Evolutionary conservation across 2,113 vertebrate species (phyloP).

Genomic region (Campylomormyrus numenius): DNA sequence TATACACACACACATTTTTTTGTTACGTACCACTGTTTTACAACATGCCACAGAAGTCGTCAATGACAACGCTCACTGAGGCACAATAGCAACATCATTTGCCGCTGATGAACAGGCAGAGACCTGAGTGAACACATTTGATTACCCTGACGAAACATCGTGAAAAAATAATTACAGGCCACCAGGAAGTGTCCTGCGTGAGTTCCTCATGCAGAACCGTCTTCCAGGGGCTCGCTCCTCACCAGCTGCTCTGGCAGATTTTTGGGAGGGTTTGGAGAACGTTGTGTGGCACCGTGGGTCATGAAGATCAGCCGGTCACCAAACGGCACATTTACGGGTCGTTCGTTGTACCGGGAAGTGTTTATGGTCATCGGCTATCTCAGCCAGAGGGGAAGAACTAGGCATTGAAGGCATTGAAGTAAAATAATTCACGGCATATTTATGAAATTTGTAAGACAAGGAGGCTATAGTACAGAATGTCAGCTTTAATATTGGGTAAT

Average conservation of each 20-base stretch:
- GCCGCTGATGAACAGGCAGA: neutral
- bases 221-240: neutral
- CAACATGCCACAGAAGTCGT: too few relatives aligned
- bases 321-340: neutral
- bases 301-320: neutral
- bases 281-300: neutral
- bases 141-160: neutral
- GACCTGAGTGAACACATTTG: neutral
- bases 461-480: neutral
- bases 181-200: neutral
- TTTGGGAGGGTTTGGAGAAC: neutral
- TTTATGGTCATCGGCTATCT: neutral
- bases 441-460: neutral
- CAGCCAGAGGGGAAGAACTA: neutral
- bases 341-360: neutral
- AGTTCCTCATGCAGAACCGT: neutral
- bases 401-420: neutral
- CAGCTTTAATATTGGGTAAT: neutral
- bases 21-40: too few relatives aligned
- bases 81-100: neutral
- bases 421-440: neutral
- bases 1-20: neutral
- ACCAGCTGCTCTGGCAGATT: neutral
- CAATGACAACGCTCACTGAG: neutral
- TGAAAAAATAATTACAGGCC: neutral